A percentile compares a stretch with the other conserved stretches of the same genome.
These are phyloP conservation scores for Platygyra sinensis DNA, from an alignment of 64 coral and sea anemone genomes.

Conservation along the genomic window DNA sequence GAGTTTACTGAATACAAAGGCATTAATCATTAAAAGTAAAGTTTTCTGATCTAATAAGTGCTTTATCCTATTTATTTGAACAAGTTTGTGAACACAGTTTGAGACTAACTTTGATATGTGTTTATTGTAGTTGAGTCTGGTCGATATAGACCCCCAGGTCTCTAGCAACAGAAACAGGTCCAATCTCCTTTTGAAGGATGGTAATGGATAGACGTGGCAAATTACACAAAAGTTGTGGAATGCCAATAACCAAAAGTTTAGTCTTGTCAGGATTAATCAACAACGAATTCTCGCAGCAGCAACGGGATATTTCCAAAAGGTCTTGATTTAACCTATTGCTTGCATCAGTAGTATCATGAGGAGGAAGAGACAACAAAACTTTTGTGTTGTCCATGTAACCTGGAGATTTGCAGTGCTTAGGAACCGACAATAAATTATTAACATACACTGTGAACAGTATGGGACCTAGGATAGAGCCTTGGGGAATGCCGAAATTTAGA, in stretches of 20 bases:
- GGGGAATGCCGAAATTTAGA: too few relatives aligned
- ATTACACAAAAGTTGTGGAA: constrained; percentile 30
- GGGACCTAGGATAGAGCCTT: too few relatives aligned
- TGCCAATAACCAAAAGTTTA: constrained; percentile 40
- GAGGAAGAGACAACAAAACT: background rate
- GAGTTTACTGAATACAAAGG: constrained; percentile 42
- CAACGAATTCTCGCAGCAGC: constrained; percentile 49
- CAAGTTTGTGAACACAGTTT: constrained; percentile 2
- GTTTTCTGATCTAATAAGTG: constrained; percentile 2
- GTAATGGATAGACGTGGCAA: background rate
- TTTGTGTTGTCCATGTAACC: too few relatives aligned
- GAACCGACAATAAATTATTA: too few relatives aligned
- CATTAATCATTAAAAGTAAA: constrained; percentile 41
- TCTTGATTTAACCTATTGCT: constrained; percentile 8
- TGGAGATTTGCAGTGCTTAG: too few relatives aligned
- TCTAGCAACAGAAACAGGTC: constrained; percentile 5
- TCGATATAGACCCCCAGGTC: constrained; percentile 19
- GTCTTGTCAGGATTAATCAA: constrained; percentile 60
- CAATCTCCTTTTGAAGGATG: constrained; percentile 28
- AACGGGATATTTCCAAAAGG: constrained; percentile 34
- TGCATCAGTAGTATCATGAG: constrained; percentile 15
- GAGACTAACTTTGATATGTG: constrained; percentile 13
- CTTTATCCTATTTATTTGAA: constrained; percentile 23
- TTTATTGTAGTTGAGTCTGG: constrained; percentile 3
- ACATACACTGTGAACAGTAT: too few relatives aligned